These are phyloP conservation scores for Trididemnum nubilum DNA, from an alignment of 23 tunicate species.

Conservation along the genomic window DNA sequence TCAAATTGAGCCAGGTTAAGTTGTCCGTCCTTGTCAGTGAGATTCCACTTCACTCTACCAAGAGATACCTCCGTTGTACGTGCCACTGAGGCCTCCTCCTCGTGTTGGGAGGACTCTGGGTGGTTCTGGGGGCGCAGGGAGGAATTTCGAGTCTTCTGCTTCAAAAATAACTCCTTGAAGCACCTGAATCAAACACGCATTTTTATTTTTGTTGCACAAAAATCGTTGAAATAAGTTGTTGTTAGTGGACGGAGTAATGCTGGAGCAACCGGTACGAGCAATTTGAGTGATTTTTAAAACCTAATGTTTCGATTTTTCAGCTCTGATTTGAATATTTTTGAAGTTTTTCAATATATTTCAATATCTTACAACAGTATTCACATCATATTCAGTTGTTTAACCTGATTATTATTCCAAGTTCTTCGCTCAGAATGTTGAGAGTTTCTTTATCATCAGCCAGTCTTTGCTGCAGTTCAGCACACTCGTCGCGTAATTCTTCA, in stretches of 20 bases:
- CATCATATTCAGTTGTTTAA: no score
- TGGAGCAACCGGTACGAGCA: no score
- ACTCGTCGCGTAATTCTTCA: slow-evolving; percentile 25
- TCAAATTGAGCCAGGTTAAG: slow-evolving; percentile 92
- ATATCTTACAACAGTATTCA: no score
- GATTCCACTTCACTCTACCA: slow-evolving; percentile 83
- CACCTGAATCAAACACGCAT: slow-evolving; percentile 39
- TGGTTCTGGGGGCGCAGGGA: slow-evolving; percentile 36
- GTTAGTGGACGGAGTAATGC: no score
- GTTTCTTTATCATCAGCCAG: slow-evolving; percentile 84
- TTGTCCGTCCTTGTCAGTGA: slow-evolving; percentile 92
- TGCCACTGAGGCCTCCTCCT: slow-evolving; percentile 80
- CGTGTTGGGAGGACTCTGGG: slow-evolving; percentile 26
- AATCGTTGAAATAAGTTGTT: no score
- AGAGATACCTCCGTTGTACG: slow-evolving; percentile 88
- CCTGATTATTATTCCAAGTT: slow-evolving; percentile 87
- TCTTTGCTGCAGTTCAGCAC: slow-evolving; percentile 28
- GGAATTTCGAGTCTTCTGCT: slow-evolving; percentile 70
- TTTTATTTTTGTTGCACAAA: not conserved
- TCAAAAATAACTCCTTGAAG: slow-evolving; percentile 88
- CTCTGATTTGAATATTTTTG: no score
- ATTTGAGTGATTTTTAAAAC: no score
- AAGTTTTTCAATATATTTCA: no score
- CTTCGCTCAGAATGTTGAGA: slow-evolving; percentile 76
- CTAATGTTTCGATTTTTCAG: no score